These are phyloP conservation scores for Psittacula echo DNA, from an alignment of 2,797 vertebrate species.

Conservation along the genomic window DNA sequence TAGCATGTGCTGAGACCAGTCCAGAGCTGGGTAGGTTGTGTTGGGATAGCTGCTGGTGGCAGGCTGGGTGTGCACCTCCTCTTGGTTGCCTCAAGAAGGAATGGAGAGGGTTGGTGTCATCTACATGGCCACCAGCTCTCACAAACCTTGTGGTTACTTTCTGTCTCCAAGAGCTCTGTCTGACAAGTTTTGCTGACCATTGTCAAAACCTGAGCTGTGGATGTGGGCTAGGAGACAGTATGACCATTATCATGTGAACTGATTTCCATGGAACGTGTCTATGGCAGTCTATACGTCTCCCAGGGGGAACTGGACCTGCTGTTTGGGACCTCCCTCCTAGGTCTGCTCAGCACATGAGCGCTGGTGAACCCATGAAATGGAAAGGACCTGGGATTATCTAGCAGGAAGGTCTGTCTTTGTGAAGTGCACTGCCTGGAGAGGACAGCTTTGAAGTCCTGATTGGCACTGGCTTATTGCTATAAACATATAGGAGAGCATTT, in stretches of 20 bases:
- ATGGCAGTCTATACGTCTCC: neutral
- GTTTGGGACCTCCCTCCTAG: neutral
- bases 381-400: neutral
- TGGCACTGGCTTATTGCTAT: neutral
- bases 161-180: neutral
- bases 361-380: neutral
- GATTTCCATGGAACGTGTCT: neutral
- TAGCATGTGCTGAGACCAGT: neutral
- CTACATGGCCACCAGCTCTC: neutral
- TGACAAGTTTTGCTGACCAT: rapidly evolving
- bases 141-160: neutral
- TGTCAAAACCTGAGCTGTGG: neutral
- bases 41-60: neutral
- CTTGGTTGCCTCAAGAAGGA: neutral
- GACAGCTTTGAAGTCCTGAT: slow-evolving; percentile 53
- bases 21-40: neutral
- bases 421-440: slow-evolving; percentile 22
- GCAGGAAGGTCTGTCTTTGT: slow-evolving; percentile 41
- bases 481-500: neutral
- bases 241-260: neutral
- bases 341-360: neutral
- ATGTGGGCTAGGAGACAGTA: neutral
- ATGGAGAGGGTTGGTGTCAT: neutral
- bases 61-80: neutral
- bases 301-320: neutral